Evolutionary conservation across 2,888 invertebrate genomes (phyloP).

Genomic region (Oxystoma pomonae): DNA sequence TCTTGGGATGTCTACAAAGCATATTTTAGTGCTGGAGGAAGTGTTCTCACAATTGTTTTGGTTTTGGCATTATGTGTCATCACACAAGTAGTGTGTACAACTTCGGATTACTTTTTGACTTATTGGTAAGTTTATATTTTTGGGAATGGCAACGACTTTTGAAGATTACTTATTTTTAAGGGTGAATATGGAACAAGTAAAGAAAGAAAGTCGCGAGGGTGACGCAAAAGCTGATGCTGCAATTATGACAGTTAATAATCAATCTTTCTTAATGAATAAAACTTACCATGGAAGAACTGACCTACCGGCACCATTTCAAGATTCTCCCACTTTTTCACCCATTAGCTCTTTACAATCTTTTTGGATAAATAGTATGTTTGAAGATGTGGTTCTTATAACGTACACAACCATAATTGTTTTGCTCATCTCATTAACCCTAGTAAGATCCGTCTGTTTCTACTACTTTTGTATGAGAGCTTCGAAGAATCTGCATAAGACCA

Average conservation of each 20-base stretch:
- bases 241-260: too few relatives aligned
- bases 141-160: too few relatives aligned
- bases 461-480: conserved; percentile 52
- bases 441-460: conserved; percentile 52
- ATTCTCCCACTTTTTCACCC: too few relatives aligned
- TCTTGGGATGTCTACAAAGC: conserved; percentile 54
- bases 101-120: conserved; percentile 74
- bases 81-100: conserved; percentile 67
- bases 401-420: conserved; percentile 24
- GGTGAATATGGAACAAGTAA: conserved; percentile 35
- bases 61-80: conserved; percentile 53
- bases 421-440: conserved; percentile 46
- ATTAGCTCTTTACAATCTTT: conserved; percentile 4
- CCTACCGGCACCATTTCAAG: too few relatives aligned
- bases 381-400: conserved; percentile 43
- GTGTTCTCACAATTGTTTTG: conserved; percentile 27
- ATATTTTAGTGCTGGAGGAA: conserved; percentile 70
- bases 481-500: conserved; percentile 52
- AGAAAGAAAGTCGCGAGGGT: background rate
- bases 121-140: conserved; percentile 65
- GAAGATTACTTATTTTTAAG: conserved; percentile 20
- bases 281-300: too few relatives aligned
- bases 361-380: conserved; percentile 10
- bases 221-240: too few relatives aligned
- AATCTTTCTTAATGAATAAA: too few relatives aligned